Evolutionary conservation across 2,797 vertebrate species (phyloP), one percentile per base, ranked within the genome.

Genomic region (Alcedo atthis): DNA sequence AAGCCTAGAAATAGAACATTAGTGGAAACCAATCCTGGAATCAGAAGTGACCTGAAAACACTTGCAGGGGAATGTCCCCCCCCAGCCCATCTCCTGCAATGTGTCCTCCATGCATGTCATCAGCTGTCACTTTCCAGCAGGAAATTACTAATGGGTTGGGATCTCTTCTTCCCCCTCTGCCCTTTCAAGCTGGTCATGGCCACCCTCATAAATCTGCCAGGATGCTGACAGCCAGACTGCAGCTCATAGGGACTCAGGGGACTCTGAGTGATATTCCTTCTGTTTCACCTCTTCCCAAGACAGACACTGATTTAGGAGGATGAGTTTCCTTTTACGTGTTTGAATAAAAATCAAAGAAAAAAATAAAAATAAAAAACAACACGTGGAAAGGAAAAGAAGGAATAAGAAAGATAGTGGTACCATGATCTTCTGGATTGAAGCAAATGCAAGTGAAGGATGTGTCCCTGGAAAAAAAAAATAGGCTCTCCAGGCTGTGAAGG

Each of bases 191-290:
- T 4, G 28, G 96, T 96, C 85, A 95, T 1, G 69, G 94, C 90
- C 90, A 92, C 87, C 89, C 85, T 90, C 89, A 93, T 97, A 97
- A 97, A 97, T 96, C 97, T 96, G 93, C 94, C 75, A 93, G 81
- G 85, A 92, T 78, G 85, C 81, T 96, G 97, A 97, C 94, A 96
- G 95, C 90, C 89, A 95, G 95, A 89, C 93, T 87, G 92, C 87
- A 92, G 91, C 93, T 92, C 80, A 78, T 66, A 73, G 86, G 81
- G 91, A 30, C 95, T 95, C 79, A 35, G 76, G 89, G 85, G 92
- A 84, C 81, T 92, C 90, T 85, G 95, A 97, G 84, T 81, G 85
- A 96, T 96, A 96, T 95, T 95, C 96, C 96, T 96, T 96, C 96
- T 97, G 96, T 90, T 96, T 54, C 78, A 73, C 75, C 71, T 86